phyloP scores from a whole-genome alignment of 2,888 invertebrate genomes.

The Macrosiphum euphorbiae region DNA sequence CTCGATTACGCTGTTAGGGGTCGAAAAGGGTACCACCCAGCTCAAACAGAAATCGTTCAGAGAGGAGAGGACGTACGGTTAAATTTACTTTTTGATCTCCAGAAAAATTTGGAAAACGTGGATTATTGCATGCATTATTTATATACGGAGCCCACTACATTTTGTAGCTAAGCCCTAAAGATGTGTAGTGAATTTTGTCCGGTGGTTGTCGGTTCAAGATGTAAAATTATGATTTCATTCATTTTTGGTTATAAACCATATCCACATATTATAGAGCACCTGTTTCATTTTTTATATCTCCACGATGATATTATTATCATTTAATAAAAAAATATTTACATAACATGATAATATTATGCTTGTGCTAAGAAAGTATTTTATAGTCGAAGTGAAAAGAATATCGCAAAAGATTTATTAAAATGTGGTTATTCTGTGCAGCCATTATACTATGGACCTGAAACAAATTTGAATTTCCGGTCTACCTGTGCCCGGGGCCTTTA shows the following conservation, averaged over 20 bases:
- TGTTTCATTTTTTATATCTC: not conserved
- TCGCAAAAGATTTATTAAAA: not conserved
- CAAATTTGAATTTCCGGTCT: not conserved
- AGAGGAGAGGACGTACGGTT: not conserved
- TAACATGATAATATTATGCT: not conserved
- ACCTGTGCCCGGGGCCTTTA: not conserved
- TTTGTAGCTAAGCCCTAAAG: not conserved
- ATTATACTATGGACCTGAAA: not conserved
- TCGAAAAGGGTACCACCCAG: not conserved
- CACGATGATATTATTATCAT: not conserved
- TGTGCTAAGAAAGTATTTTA: not conserved
- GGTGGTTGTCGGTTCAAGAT: not conserved
- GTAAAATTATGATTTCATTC: not conserved
- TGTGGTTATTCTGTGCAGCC: not conserved
- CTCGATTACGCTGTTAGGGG: not conserved
- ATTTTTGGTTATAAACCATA: not conserved
- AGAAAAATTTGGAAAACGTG: not conserved
- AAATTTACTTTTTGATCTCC: not conserved
- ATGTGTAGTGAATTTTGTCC: not conserved
- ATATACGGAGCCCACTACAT: not conserved
- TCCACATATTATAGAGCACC: not conserved
- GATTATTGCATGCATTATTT: not conserved
- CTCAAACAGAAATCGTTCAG: not conserved
- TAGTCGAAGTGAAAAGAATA: not conserved
- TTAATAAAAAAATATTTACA: not conserved